Evolutionary conservation across 2,797 vertebrate genomes (phyloP), one percentile per base, ranked within the genome.

Genomic region (Phoxinus dragarum): DNA sequence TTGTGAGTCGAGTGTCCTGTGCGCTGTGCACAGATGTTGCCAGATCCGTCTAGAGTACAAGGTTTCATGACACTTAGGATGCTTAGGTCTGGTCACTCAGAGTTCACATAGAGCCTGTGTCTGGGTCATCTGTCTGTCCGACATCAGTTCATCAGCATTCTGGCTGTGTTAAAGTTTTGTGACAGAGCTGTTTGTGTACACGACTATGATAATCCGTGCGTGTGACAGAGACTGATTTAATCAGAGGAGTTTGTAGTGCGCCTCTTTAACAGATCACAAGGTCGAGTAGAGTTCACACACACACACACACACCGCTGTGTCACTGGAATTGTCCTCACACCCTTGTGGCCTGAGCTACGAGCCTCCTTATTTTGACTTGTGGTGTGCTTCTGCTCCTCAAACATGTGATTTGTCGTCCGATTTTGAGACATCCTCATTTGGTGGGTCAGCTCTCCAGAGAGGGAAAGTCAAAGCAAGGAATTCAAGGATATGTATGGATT

Each of bases 141-240:
- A 69, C 49, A 78, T 78, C 75, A 78, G 17, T 47, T 61, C 75
- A 84, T 84, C 82, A 77, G 34, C 4, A 5, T 68, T 56, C 17
- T 68, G 40, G 5, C 8, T 34, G 11, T 21, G 38, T 81, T 80
- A 54, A 16, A 49, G 72, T 76, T 83, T 69, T 80, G 14, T 6
- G 84, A 90, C 91, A 90, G 88, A 76, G 85, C 64, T 72, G 86
- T 83, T 90, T 89, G 90, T 93, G 90, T 93, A 66, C 68, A 82
- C 12, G 59, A 56, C 79, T 80, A 72, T 80, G 78, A 79, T 79
- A 73, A 83, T 77, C 49, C 54, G 52, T 86, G 12, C 17, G 59
- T 72, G 76, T 23, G 72, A 72, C 66, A 72, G 27, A 31, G 66
- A 47, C 56, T 84, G 86, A 84, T 89, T 90, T 81, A 74, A 79